Evolutionary conservation across 2,797 vertebrate species (phyloP).

Genomic region (Coccyzus lansbergi): DNA sequence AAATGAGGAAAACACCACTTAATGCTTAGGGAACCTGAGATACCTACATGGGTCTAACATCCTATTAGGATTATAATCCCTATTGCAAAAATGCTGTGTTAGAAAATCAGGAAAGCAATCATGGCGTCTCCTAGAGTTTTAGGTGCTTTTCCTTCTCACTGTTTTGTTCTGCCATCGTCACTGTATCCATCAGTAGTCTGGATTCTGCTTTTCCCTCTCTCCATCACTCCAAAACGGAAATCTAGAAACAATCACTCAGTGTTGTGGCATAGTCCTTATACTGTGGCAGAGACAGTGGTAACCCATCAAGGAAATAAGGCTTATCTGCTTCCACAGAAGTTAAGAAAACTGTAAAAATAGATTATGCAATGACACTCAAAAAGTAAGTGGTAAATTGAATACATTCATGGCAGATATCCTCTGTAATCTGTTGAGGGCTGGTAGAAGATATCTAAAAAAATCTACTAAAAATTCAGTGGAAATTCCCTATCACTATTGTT

Average conservation of each 20-base stretch:
- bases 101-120: conserved; percentile 62
- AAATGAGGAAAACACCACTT: conserved; percentile 28
- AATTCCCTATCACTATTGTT: neutral
- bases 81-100: conserved; percentile 55
- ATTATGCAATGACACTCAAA: neutral
- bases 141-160: conserved; percentile 1
- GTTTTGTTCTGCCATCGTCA: neutral
- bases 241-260: neutral
- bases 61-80: no score
- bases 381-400: neutral
- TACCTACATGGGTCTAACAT: no score
- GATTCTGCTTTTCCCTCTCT: neutral
- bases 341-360: neutral
- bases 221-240: conserved; percentile 60
- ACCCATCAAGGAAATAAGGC: fast-evolving
- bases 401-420: neutral
- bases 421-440: neutral
- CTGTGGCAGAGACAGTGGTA: neutral
- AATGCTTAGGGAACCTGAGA: no score
- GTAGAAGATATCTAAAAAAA: neutral
- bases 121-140: conserved; percentile 62
- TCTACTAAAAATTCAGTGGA: neutral
- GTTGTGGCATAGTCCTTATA: neutral
- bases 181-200: neutral
- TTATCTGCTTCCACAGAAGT: neutral